phyloP scores from a whole-genome alignment of 2,113 vertebrate genomes.

The Willisornis vidua region DNA sequence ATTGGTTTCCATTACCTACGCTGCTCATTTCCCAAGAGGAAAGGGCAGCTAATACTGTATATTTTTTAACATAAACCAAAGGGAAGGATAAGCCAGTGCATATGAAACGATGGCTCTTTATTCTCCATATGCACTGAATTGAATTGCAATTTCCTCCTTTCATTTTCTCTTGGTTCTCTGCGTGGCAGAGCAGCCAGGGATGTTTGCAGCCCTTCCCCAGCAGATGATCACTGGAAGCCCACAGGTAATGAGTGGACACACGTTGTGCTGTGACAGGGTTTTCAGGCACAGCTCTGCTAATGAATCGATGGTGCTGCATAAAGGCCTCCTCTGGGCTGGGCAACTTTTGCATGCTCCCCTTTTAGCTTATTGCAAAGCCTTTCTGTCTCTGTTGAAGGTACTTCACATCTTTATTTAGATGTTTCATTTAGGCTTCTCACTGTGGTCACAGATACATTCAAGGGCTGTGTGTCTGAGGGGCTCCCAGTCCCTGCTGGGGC shows the following conservation, averaged over 20 bases:
- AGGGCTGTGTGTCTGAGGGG: background rate
- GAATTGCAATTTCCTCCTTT: constrained; percentile 61
- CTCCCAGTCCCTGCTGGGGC: background rate
- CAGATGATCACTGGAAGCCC: background rate
- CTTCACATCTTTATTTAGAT: background rate
- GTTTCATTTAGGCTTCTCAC: background rate
- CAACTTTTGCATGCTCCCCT: background rate
- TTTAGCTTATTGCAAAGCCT: background rate
- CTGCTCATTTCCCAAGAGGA: constrained; percentile 58
- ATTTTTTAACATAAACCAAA: constrained; percentile 55
- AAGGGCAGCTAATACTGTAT: constrained; percentile 31
- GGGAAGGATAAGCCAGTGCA: constrained; percentile 20
- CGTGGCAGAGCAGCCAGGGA: background rate
- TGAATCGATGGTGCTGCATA: background rate
- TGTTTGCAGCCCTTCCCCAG: constrained; percentile 4
- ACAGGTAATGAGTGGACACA: constrained; percentile 31
- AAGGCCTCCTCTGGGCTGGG: background rate
- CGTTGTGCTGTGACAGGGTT: background rate
- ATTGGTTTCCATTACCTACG: constrained; percentile 43
- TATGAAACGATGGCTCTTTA: constrained; percentile 30
- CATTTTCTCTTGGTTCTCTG: background rate
- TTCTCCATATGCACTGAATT: constrained; percentile 41
- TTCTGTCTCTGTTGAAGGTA: background rate
- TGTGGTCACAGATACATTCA: background rate
- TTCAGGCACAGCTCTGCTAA: constrained; percentile 37